phyloP scores from a whole-genome alignment of 2,888 invertebrate genomes.

The Tuta absoluta region DNA sequence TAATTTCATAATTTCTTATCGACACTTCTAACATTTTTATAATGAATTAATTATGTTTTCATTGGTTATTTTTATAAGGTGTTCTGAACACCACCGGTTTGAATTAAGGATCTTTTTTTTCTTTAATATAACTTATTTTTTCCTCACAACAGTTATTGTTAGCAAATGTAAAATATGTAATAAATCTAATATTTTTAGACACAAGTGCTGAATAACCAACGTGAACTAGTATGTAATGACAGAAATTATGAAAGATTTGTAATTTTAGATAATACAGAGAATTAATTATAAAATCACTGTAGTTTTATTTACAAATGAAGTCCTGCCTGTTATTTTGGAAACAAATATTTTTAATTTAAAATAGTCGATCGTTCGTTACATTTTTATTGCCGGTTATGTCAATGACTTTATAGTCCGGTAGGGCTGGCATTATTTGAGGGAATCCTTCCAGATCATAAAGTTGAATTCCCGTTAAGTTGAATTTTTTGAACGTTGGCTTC shows the following conservation, averaged over 20 bases:
- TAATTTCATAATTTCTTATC: not conserved
- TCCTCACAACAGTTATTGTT: constrained; percentile 10
- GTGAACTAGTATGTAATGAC: constrained; percentile 67
- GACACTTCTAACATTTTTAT: not conserved
- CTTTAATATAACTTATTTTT: not conserved
- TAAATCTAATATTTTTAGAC: constrained; percentile 77
- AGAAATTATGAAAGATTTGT: constrained; percentile 77
- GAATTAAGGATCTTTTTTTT: not conserved
- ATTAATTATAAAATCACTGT: constrained; percentile 54
- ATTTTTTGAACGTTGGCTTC: too few species aligned
- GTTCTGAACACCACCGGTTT: too few species aligned
- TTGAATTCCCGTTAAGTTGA: too few species aligned
- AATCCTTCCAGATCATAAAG: too few species aligned
- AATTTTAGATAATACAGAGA: constrained; percentile 77
- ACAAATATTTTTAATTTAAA: too few species aligned
- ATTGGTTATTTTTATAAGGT: too few species aligned
- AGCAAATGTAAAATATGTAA: constrained; percentile 71
- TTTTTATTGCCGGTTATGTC: too few species aligned
- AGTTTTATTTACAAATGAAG: constrained; percentile 37
- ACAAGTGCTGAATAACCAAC: constrained; percentile 71
- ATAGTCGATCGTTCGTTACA: too few species aligned
- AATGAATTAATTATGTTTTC: too few species aligned
- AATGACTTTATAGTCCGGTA: too few species aligned
- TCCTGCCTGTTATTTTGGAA: not conserved
- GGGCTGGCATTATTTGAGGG: too few species aligned